Percentiles rank a stretch among this genome's conserved stretches.
These are phyloP conservation scores for Pseudorhiza aurosa DNA, from an alignment of 30 jellyfish, hydroid and myxozoan genomes.

Conservation along the genomic window DNA sequence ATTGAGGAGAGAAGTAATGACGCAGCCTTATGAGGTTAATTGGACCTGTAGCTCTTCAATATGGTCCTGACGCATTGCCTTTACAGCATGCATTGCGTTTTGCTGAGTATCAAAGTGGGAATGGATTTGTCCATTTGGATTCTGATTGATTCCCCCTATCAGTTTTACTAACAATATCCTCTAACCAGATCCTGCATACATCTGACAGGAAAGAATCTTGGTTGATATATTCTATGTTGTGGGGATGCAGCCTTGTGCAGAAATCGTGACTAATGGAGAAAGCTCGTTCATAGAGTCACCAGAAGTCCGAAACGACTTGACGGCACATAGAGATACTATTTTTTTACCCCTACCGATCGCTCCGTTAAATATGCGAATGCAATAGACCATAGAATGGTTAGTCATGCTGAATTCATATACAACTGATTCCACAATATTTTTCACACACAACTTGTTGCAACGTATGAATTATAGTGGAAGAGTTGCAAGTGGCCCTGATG, in stretches of 20 bases:
- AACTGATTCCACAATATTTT: constrained; percentile 10
- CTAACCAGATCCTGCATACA: constrained; percentile 23
- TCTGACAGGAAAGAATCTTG: constrained; percentile 33
- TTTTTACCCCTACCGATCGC: constrained; percentile 21
- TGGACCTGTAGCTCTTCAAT: too few species aligned
- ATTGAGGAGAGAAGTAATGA: too few species aligned
- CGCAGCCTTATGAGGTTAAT: too few species aligned
- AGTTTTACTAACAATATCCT: constrained; percentile 8
- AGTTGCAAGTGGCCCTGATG: constrained; percentile 19
- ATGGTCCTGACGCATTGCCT: too few species aligned
- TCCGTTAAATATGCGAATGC: constrained; percentile 21
- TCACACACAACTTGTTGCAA: constrained; percentile 19
- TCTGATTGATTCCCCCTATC: background rate
- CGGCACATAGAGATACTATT: too few species aligned
- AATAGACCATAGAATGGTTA: constrained; percentile 15
- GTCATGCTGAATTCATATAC: constrained; percentile 18
- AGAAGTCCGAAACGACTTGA: too few species aligned
- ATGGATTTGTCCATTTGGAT: background rate
- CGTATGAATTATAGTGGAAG: constrained; percentile 24
- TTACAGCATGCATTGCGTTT: too few species aligned
- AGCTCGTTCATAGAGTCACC: too few species aligned
- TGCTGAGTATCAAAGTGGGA: too few species aligned
- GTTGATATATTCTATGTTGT: constrained; percentile 20
- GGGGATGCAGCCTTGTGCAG: too few species aligned
- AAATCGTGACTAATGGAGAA: too few species aligned